Percentiles rank a stretch among this genome's conserved stretches.
Evolutionary conservation across 1,140 invertebrate species (phyloP).

Genomic region (Trichonephila inaurata): DNA sequence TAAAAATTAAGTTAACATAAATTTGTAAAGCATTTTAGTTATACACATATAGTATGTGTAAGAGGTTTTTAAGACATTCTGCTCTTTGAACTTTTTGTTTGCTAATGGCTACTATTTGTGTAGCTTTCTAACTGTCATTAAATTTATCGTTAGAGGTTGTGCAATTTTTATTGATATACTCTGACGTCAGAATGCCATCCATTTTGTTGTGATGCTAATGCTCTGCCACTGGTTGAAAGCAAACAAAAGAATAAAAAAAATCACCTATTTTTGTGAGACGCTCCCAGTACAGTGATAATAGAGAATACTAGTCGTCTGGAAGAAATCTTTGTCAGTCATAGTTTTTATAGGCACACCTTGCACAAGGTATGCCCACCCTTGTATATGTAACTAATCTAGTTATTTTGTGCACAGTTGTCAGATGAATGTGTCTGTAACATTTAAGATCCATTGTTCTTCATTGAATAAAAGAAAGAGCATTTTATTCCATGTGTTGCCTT

Average conservation of each 20-base stretch:
- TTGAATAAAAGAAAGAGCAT: slow-evolving; percentile 50
- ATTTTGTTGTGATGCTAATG: slow-evolving; percentile 72
- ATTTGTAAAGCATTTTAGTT: too few species aligned
- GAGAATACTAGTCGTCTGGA: slow-evolving; percentile 16
- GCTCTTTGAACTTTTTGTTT: neutral
- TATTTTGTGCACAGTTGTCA: slow-evolving; percentile 68
- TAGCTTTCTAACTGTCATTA: neutral
- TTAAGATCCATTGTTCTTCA: slow-evolving; percentile 17
- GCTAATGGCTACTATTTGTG: neutral
- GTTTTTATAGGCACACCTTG: slow-evolving; percentile 49
- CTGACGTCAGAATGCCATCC: slow-evolving; percentile 67
- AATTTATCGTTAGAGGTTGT: neutral
- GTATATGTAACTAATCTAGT: slow-evolving; percentile 52
- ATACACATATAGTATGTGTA: too few species aligned
- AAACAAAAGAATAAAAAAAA: slow-evolving; percentile 42
- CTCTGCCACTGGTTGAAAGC: slow-evolving; percentile 58
- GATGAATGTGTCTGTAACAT: slow-evolving; percentile 57
- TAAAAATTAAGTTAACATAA: too few species aligned
- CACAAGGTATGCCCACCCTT: slow-evolving; percentile 12
- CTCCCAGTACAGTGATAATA: slow-evolving; percentile 44
- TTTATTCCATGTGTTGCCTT: slow-evolving; percentile 33
- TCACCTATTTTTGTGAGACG: slow-evolving; percentile 71
- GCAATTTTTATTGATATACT: slow-evolving; percentile 40
- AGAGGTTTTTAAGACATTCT: too few species aligned
- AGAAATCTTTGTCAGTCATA: slow-evolving; percentile 16